Conservation (phyloP, 2,113 vertebrate genomes). For the Dendropsophus ebraccatus region DNA sequence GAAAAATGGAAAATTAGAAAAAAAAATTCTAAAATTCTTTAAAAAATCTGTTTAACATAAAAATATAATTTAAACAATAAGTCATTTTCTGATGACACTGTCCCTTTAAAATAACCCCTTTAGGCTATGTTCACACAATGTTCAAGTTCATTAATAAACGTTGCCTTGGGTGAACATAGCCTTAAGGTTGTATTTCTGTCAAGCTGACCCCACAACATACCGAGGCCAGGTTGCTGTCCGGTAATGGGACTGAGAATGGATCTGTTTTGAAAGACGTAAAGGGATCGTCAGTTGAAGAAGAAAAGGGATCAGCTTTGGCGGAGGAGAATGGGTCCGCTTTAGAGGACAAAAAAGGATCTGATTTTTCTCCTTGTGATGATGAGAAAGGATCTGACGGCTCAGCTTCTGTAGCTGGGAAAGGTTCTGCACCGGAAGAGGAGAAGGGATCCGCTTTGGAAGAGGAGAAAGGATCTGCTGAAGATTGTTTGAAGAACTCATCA, state of each 20-base stretch:
- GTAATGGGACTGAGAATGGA: slow-evolving; percentile 70
- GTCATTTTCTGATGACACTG: too few relatives aligned
- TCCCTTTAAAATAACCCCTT: too few relatives aligned
- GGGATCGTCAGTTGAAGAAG: slow-evolving; percentile 69
- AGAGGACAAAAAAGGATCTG: slow-evolving; percentile 76
- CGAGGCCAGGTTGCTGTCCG: slow-evolving; percentile 63
- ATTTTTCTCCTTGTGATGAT: slow-evolving; percentile 86
- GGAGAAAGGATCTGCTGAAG: slow-evolving; percentile 77
- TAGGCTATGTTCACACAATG: too few relatives aligned
- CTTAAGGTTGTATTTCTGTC: too few relatives aligned
- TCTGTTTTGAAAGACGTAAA: slow-evolving; percentile 78
- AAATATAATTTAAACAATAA: too few relatives aligned
- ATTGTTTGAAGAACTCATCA: slow-evolving; percentile 88
- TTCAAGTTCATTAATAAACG: too few relatives aligned
- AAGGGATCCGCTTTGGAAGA: slow-evolving; percentile 78
- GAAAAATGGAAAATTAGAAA: too few relatives aligned
- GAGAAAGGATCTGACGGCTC: slow-evolving; percentile 88
- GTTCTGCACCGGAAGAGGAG: slow-evolving; percentile 59
- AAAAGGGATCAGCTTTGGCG: slow-evolving; percentile 75
- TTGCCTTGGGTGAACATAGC: too few relatives aligned
- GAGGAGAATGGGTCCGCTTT: slow-evolving; percentile 77
- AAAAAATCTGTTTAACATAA: too few relatives aligned
- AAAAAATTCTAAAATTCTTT: too few relatives aligned
- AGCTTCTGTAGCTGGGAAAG: slow-evolving; percentile 75
- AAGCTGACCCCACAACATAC: slow-evolving; percentile 67